Percentiles rank a stretch among this genome's conserved stretches.
phyloP scores from a whole-genome alignment of 2,113 vertebrate species.

The Leuciscus idus region DNA sequence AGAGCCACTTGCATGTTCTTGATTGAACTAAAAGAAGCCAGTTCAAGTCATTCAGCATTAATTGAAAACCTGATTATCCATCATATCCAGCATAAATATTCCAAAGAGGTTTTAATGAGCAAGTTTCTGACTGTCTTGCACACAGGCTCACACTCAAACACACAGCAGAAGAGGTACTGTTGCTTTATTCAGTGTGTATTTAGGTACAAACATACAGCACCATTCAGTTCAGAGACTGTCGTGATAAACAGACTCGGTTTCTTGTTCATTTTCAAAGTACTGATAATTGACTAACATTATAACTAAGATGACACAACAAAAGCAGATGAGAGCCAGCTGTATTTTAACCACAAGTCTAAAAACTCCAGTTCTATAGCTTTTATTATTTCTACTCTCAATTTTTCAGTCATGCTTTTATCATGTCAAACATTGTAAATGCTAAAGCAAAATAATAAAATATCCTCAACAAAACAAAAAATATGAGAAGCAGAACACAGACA shows the following conservation, averaged over 20 bases:
- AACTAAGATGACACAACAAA: constrained; percentile 59
- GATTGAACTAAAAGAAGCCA: background rate
- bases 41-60: background rate
- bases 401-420: constrained; percentile 26
- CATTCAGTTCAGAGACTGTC: constrained; percentile 59
- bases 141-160: constrained; percentile 22
- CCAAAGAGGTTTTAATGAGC: background rate
- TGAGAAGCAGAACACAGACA: constrained; percentile 11
- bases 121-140: background rate
- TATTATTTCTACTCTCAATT: constrained; percentile 10
- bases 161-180: constrained; percentile 20
- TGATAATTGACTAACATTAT: constrained; percentile 55
- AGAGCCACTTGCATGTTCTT: background rate
- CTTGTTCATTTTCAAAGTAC: constrained; percentile 49
- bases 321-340: constrained; percentile 55
- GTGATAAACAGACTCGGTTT: constrained; percentile 61
- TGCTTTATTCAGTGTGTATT: constrained; percentile 74
- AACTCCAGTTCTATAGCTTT: background rate
- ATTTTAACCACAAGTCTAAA: constrained; percentile 44
- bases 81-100: background rate
- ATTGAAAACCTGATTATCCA: background rate
- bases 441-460: constrained; percentile 9
- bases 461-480: constrained; percentile 6
- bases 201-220: constrained; percentile 65
- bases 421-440: background rate